Conservation (phyloP, 2,888 invertebrate species). For the Orthonevra nobilis region DNA sequence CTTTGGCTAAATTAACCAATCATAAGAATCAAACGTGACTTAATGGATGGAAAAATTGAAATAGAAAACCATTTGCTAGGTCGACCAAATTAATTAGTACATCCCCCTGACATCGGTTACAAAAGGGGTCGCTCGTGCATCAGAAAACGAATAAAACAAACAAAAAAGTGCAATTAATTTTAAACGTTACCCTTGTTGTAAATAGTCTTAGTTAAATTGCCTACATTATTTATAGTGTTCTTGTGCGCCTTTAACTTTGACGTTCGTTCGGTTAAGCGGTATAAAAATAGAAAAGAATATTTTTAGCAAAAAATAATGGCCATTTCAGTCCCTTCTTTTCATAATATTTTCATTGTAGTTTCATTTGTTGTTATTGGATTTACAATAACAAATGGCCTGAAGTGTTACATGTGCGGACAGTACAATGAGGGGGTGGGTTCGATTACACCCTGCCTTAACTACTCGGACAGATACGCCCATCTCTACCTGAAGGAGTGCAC, state of each 20-base stretch:
- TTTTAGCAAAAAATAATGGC: slow-evolving; percentile 30
- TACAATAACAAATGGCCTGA: slow-evolving; percentile 77
- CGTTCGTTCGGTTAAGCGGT: background rate
- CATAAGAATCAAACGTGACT: slow-evolving; percentile 28
- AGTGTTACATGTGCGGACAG: slow-evolving; percentile 90
- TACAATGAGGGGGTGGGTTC: slow-evolving; percentile 93
- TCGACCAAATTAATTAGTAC: slow-evolving; percentile 62
- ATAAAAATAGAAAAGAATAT: background rate
- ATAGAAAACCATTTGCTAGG: slow-evolving; percentile 46
- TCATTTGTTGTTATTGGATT: slow-evolving; percentile 75
- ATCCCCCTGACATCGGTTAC: slow-evolving; percentile 55
- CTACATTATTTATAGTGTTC: no score
- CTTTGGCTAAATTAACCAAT: slow-evolving; percentile 23
- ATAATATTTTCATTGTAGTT: slow-evolving; percentile 72
- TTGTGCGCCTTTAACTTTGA: no score
- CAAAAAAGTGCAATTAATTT: slow-evolving; percentile 60
- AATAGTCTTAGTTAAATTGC: slow-evolving; percentile 8
- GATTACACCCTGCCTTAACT: slow-evolving; percentile 91
- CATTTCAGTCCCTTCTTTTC: slow-evolving; percentile 71
- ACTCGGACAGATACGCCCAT: slow-evolving; percentile 83
- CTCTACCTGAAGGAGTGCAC: slow-evolving; percentile 87
- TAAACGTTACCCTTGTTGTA: slow-evolving; percentile 30
- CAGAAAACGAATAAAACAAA: slow-evolving; percentile 26
- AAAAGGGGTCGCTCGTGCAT: slow-evolving; percentile 39
- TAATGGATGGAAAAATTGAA: slow-evolving; percentile 38